Conservation (phyloP, 2,888 invertebrate genomes). For the Hirtodrosophila cameraria region DNA sequence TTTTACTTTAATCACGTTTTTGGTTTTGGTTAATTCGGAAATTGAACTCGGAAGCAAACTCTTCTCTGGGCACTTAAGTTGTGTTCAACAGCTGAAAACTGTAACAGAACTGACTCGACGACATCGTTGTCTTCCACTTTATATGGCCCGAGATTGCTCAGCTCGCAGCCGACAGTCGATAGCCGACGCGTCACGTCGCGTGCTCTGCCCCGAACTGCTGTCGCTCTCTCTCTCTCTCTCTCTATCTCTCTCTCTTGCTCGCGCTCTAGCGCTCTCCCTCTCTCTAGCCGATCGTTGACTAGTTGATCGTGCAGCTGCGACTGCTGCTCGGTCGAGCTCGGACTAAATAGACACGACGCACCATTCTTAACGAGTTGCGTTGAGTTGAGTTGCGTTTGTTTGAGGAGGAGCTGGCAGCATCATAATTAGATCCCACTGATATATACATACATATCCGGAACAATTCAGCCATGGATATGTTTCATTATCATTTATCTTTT, state of each 20-base stretch:
- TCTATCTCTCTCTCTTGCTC: slow-evolving; percentile 4
- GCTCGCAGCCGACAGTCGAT: slow-evolving; percentile 17
- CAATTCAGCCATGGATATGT: neutral
- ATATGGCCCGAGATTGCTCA: slow-evolving; percentile 68
- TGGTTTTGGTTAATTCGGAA: slow-evolving; percentile 38
- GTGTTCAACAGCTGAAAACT: slow-evolving; percentile 82
- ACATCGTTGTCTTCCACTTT: slow-evolving; percentile 71
- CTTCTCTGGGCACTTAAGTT: slow-evolving; percentile 52
- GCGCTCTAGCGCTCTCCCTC: slow-evolving; percentile 8
- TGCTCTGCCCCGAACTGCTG: slow-evolving; percentile 9
- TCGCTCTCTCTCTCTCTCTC: slow-evolving; percentile 5
- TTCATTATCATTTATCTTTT: too few relatives aligned
- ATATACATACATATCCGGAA: neutral
- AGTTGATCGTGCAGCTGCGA: slow-evolving; percentile 11
- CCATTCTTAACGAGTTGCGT: slow-evolving; percentile 19
- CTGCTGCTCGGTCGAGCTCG: slow-evolving; percentile 12
- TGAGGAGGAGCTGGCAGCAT: neutral
- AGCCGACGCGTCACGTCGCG: neutral
- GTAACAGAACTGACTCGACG: slow-evolving; percentile 80
- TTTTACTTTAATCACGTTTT: slow-evolving; percentile 28
- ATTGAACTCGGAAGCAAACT: slow-evolving; percentile 14
- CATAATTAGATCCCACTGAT: too few relatives aligned
- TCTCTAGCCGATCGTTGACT: neutral
- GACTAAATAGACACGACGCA: slow-evolving; percentile 2
- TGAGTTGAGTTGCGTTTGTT: too few relatives aligned